Evolutionary conservation across 2,888 invertebrate species (phyloP).

Genomic region (Agapostemon virescens): DNA sequence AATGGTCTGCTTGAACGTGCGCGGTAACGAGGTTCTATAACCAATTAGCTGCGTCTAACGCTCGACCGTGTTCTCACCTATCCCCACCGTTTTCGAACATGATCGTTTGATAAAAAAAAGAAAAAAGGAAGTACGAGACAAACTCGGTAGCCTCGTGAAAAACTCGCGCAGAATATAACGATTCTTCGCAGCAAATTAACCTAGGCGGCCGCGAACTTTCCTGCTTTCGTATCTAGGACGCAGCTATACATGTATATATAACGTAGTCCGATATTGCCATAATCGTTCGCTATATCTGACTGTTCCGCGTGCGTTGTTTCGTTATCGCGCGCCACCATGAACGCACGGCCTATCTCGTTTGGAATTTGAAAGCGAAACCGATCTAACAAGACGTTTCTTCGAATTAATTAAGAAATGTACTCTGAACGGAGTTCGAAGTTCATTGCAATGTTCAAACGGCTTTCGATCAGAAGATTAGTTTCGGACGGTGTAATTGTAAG

Average conservation of each 20-base stretch:
- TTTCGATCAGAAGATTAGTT: too few species aligned
- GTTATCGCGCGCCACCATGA: background rate
- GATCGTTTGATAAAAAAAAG: background rate
- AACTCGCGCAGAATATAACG: background rate
- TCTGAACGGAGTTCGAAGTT: too few species aligned
- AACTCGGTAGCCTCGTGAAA: background rate
- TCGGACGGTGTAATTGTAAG: too few species aligned
- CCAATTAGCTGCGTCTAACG: background rate
- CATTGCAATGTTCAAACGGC: too few species aligned
- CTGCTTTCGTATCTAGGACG: background rate
- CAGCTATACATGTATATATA: background rate
- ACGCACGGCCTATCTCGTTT: background rate
- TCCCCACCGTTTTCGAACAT: background rate
- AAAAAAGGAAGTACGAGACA: background rate
- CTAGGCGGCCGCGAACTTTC: background rate
- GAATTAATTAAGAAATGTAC: background rate
- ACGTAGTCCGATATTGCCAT: slow-evolving; percentile 3
- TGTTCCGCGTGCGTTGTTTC: background rate
- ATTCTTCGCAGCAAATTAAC: background rate
- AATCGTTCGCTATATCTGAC: background rate
- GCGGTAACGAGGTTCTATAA: slow-evolving; percentile 2
- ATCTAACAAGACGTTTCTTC: background rate
- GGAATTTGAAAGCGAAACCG: slow-evolving; percentile 2
- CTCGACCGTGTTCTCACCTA: slow-evolving; percentile 3
- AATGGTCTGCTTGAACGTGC: background rate